Percentiles rank a stretch among this genome's conserved stretches.
These are phyloP conservation scores for Capitella teleta DNA, from an alignment of 1,140 invertebrate species.

Conservation along the genomic window DNA sequence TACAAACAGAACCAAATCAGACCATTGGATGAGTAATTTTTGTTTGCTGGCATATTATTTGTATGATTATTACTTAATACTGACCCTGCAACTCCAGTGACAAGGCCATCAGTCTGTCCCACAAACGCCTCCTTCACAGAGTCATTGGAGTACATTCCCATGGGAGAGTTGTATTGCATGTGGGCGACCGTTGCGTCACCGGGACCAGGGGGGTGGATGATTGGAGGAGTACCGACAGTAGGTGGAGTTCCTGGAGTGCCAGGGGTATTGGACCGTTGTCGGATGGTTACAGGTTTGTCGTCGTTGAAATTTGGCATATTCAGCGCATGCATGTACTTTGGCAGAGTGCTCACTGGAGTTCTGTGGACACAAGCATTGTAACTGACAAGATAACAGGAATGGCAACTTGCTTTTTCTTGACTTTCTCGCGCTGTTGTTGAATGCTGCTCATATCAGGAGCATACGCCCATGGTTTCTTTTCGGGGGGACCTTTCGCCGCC, in stretches of 20 bases:
- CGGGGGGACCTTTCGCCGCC: conserved; percentile 10
- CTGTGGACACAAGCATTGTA: background rate
- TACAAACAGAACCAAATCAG: too few species aligned
- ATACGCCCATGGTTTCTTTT: conserved; percentile 14
- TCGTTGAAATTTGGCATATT: conserved; percentile 10
- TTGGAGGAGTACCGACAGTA: background rate
- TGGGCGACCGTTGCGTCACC: conserved; percentile 11
- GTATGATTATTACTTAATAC: too few species aligned
- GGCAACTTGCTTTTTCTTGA: conserved; percentile 6
- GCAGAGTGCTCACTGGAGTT: background rate
- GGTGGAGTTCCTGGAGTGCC: conserved; percentile 18
- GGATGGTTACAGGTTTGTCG: conserved; percentile 3
- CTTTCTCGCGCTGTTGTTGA: conserved; percentile 9
- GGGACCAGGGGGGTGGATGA: background rate
- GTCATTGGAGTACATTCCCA: conserved; percentile 17
- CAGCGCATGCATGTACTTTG: conserved; percentile 5
- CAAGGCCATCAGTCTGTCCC: conserved; percentile 14
- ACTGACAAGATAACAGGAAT: background rate
- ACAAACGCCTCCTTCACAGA: conserved; percentile 17
- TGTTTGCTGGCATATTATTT: too few species aligned
- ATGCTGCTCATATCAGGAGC: conserved; percentile 9
- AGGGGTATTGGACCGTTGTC: conserved; percentile 11
- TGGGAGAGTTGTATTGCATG: conserved; percentile 13
- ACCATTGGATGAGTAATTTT: too few species aligned
- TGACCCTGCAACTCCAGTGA: conserved; percentile 15